Percentiles rank a stretch among this genome's conserved stretches.
phyloP scores from a whole-genome alignment of 2,888 invertebrate species.

The Ochropleura leucogaster region DNA sequence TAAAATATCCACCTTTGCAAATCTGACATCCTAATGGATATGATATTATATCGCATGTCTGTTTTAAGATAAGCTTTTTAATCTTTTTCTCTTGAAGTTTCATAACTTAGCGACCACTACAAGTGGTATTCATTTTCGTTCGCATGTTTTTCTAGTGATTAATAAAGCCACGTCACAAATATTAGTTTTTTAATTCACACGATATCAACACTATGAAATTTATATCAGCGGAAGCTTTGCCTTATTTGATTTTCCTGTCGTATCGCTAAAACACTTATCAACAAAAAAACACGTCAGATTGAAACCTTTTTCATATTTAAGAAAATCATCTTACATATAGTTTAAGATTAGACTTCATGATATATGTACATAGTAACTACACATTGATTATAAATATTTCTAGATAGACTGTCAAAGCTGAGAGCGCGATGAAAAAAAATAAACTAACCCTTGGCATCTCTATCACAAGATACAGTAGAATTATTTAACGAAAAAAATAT shows the following conservation, averaged over 20 bases:
- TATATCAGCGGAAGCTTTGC: conserved; percentile 32
- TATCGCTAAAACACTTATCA: conserved; percentile 40
- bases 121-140: not conserved
- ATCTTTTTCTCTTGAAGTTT: not conserved
- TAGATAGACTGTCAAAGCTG: too few species aligned
- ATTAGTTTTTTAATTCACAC: conserved; percentile 18
- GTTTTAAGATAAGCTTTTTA: not conserved
- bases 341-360: too few species aligned
- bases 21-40: conserved; percentile 18
- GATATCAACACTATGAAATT: conserved; percentile 6
- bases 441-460: too few species aligned
- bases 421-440: too few species aligned
- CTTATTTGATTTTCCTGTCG: conserved; percentile 23
- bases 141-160: not conserved
- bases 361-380: too few species aligned
- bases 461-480: too few species aligned
- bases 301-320: conserved; percentile 14
- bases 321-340: conserved; percentile 6
- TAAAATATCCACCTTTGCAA: conserved; percentile 10
- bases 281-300: conserved; percentile 29
- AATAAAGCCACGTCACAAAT: conserved; percentile 12
- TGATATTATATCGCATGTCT: not conserved
- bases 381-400: too few species aligned
- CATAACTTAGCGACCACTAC: not conserved
- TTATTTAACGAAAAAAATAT: too few species aligned